A percentile compares a stretch with the other conserved stretches of the same genome.
phyloP scores from a whole-genome alignment of 2,113 vertebrate species.

The Dromiciops gliroides region DNA sequence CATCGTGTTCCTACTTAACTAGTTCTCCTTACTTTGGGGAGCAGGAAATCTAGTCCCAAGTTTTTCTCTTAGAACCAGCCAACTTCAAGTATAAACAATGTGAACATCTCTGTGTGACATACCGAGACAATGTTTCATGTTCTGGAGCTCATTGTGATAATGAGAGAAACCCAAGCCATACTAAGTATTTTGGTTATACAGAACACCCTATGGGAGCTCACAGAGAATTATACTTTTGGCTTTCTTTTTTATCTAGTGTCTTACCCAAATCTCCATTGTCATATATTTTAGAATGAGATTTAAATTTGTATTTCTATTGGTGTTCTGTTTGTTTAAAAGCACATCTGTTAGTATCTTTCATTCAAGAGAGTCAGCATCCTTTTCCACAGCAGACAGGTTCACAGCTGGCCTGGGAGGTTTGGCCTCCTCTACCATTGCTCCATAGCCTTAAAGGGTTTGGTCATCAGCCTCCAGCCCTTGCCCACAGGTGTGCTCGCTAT shows the following conservation, averaged over 20 bases:
- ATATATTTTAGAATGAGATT: constrained; percentile 56
- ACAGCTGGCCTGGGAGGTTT: constrained; percentile 59
- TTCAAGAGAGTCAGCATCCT: constrained; percentile 35
- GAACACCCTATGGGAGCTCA: constrained; percentile 44
- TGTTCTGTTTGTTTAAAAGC: constrained; percentile 47
- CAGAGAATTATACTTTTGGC: constrained; percentile 53
- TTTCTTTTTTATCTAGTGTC: background rate
- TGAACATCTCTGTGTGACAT: constrained; percentile 46
- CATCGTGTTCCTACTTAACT: constrained; percentile 25
- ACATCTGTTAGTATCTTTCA: constrained; percentile 70
- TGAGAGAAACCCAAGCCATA: constrained; percentile 54
- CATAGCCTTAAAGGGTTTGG: constrained; percentile 51
- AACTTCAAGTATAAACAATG: constrained; percentile 2
- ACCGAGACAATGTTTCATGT: constrained; percentile 67
- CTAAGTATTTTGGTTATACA: constrained; percentile 40
- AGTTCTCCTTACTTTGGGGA: constrained; percentile 36
- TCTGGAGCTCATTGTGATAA: constrained; percentile 54
- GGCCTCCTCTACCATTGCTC: constrained; percentile 28
- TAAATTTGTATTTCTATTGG: constrained; percentile 45
- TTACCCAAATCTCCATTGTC: constrained; percentile 58
- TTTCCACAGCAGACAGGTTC: background rate
- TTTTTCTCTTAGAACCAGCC: constrained; percentile 28
- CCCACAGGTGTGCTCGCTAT: constrained; percentile 45
- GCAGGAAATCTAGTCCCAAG: background rate
- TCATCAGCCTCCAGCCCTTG: constrained; percentile 21